Percentiles rank a stretch among this genome's conserved stretches.
Conservation (phyloP, 2,113 vertebrate genomes). For the Prunella himalayana region DNA sequence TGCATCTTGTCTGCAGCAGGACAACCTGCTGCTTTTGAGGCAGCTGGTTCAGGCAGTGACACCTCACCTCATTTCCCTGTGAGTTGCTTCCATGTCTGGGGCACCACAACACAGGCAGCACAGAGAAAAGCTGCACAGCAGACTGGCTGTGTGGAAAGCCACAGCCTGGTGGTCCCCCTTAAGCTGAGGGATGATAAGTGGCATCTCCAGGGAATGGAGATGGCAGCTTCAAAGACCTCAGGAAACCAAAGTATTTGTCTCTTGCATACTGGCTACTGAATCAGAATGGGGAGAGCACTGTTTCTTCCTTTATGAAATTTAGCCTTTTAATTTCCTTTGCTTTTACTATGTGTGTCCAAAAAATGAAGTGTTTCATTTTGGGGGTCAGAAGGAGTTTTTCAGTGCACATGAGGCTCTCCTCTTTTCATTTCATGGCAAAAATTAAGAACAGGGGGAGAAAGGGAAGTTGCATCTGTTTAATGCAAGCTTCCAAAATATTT, state of each 20-base stretch:
- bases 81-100: not conserved
- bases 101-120: not conserved
- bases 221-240: not conserved
- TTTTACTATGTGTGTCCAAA: not conserved
- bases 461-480: not conserved
- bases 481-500: not conserved
- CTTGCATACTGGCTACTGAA: not conserved
- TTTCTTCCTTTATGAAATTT: not conserved
- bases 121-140: not conserved
- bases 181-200: not conserved
- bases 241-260: not conserved
- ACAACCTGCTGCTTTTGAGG: not conserved
- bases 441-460: rapidly evolving
- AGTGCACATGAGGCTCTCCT: not conserved
- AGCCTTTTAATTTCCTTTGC: slow-evolving; percentile 29
- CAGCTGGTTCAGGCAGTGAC: not conserved
- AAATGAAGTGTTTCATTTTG: slow-evolving; percentile 27
- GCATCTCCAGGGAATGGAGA: not conserved
- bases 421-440: not conserved
- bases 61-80: not conserved
- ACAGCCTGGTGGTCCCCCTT: not conserved
- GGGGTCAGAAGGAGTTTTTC: not conserved
- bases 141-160: not conserved
- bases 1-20: not conserved
- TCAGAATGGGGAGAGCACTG: not conserved